A percentile compares a stretch with the other conserved stretches of the same genome.
Evolutionary conservation across 2,113 vertebrate genomes (phyloP).

Genomic region (Xerus inauris): DNA sequence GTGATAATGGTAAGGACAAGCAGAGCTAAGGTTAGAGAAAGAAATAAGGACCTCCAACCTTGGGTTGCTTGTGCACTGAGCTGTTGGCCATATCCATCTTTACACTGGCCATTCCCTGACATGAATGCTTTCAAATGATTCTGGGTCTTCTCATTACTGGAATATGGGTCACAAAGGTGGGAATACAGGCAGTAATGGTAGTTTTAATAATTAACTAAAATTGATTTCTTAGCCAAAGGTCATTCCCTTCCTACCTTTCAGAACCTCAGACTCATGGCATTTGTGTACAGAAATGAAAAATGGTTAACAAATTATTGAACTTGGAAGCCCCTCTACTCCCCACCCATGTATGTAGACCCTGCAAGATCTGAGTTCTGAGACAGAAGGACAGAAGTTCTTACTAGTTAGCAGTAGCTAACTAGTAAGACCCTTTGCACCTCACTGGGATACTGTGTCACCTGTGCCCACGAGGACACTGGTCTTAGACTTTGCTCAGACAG

Average conservation of each 20-base stretch:
- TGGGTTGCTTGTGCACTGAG: background rate
- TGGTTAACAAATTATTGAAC: background rate
- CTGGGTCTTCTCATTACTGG: background rate
- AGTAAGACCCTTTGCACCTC: background rate
- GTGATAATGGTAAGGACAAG: background rate
- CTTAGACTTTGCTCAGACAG: conserved; percentile 50
- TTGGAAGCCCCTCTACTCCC: background rate
- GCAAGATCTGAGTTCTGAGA: background rate
- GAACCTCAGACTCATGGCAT: conserved; percentile 26
- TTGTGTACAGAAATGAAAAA: background rate
- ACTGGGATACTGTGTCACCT: too few species aligned
- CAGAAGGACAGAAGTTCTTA: too few species aligned
- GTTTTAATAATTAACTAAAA: conserved; percentile 67
- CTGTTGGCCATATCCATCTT: background rate
- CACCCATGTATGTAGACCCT: background rate
- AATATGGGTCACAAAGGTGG: background rate
- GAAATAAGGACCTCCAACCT: background rate
- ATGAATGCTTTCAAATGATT: background rate
- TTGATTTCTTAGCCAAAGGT: conserved; percentile 60
- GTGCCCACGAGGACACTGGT: background rate
- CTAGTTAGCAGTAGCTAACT: background rate
- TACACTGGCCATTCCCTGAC: background rate
- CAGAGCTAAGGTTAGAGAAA: background rate
- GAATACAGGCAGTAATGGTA: background rate
- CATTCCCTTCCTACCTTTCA: conserved; percentile 5